Percentiles rank a stretch among this genome's conserved stretches.
Evolutionary conservation across 2,888 invertebrate genomes (phyloP).

Genomic region (Lacanobia oleracea): DNA sequence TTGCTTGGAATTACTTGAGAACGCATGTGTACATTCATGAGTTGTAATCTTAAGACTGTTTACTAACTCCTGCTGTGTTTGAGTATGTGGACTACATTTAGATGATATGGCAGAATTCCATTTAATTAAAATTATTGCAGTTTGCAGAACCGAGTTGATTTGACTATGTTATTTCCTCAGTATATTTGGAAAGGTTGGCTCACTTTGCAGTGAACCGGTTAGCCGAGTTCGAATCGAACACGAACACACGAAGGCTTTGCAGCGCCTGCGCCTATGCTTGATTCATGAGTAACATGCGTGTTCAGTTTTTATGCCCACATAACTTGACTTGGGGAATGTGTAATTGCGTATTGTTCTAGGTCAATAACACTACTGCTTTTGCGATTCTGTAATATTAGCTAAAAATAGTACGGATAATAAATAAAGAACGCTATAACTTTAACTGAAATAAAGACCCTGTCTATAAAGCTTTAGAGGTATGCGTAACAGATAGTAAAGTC

Average conservation of each 20-base stretch:
- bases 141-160: slow-evolving; percentile 17
- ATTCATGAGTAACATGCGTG: slow-evolving; percentile 61
- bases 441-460: slow-evolving; percentile 1
- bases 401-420: slow-evolving; percentile 14
- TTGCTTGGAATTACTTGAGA: slow-evolving; percentile 31
- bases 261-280: slow-evolving; percentile 38
- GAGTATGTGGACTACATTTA: background rate
- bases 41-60: slow-evolving; percentile 4
- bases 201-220: slow-evolving; percentile 14
- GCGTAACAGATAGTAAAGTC: no score
- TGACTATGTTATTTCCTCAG: slow-evolving; percentile 12
- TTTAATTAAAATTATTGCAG: slow-evolving; percentile 1
- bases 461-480: no score
- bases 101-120: background rate
- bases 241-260: slow-evolving; percentile 35
- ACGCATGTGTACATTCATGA: slow-evolving; percentile 24
- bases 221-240: background rate
- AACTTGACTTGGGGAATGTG: slow-evolving; percentile 57
- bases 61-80: background rate
- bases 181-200: slow-evolving; percentile 11
- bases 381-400: slow-evolving; percentile 40
- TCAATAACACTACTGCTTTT: slow-evolving; percentile 56
- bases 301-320: slow-evolving; percentile 51
- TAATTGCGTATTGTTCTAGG: slow-evolving; percentile 68
- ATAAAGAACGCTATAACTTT: background rate